Conservation (phyloP, 2,888 invertebrate genomes). For the Campopleginae sp. region DNA sequence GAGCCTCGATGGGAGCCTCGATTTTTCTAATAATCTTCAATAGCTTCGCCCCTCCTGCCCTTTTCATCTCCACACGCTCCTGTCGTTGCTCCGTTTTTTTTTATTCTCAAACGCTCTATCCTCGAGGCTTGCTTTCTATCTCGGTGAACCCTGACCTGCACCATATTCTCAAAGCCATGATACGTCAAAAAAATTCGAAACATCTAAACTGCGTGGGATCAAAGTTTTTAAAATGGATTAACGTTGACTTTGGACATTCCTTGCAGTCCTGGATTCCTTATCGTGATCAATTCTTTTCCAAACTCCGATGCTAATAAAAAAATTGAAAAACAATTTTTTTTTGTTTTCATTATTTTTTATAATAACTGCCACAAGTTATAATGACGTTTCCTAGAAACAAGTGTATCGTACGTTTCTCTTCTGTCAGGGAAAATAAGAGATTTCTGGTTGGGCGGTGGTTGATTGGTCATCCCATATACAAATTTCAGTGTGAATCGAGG, state of each 20-base stretch:
- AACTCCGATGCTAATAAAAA: neutral
- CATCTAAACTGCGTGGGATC: neutral
- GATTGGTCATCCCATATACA: conserved; percentile 41
- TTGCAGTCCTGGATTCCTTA: neutral
- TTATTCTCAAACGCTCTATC: conserved; percentile 13
- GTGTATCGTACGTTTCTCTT: conserved; percentile 12
- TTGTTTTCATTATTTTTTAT: neutral
- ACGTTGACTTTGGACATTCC: neutral
- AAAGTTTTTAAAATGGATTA: neutral
- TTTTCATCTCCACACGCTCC: neutral
- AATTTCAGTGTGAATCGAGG: conserved; percentile 54
- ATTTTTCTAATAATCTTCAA: conserved; percentile 54
- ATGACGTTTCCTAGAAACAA: neutral
- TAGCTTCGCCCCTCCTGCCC: conserved; percentile 6
- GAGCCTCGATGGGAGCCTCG: conserved; percentile 54
- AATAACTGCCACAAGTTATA: neutral
- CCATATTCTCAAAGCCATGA: conserved; percentile 13
- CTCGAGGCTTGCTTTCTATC: conserved; percentile 6
- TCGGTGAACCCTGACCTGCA: conserved; percentile 49
- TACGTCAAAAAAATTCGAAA: conserved; percentile 13
- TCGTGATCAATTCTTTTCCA: neutral
- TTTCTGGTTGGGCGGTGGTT: conserved; percentile 50
- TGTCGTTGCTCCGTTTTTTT: conserved; percentile 14
- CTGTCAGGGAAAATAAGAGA: conserved; percentile 43
- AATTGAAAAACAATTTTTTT: neutral